These are phyloP conservation scores for Solea senegalensis DNA, from an alignment of 2,113 vertebrate species.

Conservation along the genomic window DNA sequence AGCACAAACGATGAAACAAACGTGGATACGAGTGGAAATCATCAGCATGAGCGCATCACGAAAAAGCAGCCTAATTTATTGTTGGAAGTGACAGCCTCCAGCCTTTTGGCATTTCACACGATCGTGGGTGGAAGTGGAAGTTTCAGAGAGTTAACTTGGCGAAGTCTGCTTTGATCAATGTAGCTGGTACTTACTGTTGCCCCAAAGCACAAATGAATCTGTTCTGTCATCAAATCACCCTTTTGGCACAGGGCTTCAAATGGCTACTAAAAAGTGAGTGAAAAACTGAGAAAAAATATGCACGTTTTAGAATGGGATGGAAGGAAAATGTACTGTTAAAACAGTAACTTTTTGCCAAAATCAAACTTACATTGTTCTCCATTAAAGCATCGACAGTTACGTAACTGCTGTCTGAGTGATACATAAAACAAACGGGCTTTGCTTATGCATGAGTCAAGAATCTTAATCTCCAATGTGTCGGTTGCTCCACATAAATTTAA, in stretches of 20 bases:
- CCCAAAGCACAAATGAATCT: constrained; percentile 1
- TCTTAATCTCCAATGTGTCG: no score
- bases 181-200: background rate
- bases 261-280: background rate
- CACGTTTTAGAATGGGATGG: background rate
- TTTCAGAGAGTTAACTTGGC: constrained; percentile 16
- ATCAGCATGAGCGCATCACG: background rate
- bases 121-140: constrained; percentile 14
- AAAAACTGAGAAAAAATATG: background rate
- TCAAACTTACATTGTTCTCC: no score
- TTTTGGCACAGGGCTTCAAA: background rate
- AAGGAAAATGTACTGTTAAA: background rate
- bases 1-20: background rate
- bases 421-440: no score
- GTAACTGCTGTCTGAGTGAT: no score
- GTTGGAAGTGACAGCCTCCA: constrained; percentile 13
- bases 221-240: constrained; percentile 14
- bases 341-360: background rate
- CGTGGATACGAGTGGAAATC: background rate
- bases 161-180: constrained; percentile 21
- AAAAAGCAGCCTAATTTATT: constrained; percentile 5
- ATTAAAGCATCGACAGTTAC: no score
- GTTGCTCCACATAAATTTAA: no score
- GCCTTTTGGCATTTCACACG: constrained; percentile 13
- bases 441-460: no score